Percentiles rank a stretch among this genome's conserved stretches.
phyloP scores from a whole-genome alignment of 2,113 vertebrate genomes.

The Labeo rohita region DNA sequence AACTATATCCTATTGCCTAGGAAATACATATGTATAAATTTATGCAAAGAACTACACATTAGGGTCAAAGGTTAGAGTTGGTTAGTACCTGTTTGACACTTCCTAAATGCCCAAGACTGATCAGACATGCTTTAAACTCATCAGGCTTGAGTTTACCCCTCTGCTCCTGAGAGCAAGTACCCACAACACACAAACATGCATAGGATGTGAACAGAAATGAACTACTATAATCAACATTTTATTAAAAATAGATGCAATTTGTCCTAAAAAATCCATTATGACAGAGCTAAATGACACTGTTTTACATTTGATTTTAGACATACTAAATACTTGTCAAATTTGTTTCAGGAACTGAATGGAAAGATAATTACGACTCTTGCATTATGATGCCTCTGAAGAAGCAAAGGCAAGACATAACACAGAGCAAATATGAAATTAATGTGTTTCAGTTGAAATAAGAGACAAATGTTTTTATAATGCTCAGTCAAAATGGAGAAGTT shows the following conservation, averaged over 20 bases:
- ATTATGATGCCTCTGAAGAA: slow-evolving; percentile 39
- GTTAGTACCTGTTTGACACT: slow-evolving; percentile 68
- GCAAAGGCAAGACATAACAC: neutral
- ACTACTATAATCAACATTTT: neutral
- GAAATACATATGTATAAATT: too few species aligned
- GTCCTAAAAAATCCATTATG: too few species aligned
- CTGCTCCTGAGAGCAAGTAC: slow-evolving; percentile 61
- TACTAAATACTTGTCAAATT: neutral
- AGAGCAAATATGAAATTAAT: neutral
- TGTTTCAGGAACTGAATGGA: neutral
- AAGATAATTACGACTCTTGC: slow-evolving; percentile 30
- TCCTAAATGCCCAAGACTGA: slow-evolving; percentile 74
- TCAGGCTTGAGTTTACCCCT: slow-evolving; percentile 66
- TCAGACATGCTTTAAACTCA: slow-evolving; percentile 75
- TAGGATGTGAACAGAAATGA: neutral
- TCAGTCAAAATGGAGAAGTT: neutral
- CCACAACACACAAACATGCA: slow-evolving; percentile 18
- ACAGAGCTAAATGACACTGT: too few species aligned
- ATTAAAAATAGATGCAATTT: too few species aligned
- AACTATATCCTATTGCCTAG: neutral
- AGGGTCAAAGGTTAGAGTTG: neutral
- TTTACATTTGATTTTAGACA: neutral
- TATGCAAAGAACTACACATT: neutral
- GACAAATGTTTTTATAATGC: slow-evolving; percentile 1
- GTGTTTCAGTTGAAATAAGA: neutral